Conservation (phyloP, 53 echinoderm and acorn worm species). For the Patiria pectinifera region DNA sequence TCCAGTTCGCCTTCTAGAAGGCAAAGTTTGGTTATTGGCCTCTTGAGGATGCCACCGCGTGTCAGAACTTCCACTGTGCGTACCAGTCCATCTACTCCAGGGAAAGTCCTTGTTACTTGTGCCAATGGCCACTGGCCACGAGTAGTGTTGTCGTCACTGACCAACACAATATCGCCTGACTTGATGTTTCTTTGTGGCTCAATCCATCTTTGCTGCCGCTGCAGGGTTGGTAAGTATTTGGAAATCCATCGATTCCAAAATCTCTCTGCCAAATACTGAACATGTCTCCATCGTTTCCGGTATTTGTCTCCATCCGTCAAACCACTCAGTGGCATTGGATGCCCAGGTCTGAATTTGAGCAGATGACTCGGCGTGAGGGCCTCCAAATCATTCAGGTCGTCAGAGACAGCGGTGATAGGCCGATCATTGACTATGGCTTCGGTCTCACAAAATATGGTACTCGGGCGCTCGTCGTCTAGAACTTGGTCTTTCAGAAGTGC, state of each 20-base stretch:
- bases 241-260: background rate
- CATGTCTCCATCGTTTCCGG: too few species aligned
- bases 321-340: too few species aligned
- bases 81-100: too few species aligned
- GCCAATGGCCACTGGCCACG: background rate
- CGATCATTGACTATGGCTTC: background rate
- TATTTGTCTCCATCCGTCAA: too few species aligned
- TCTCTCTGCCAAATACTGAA: background rate
- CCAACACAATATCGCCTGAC: background rate
- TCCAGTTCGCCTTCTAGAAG: too few species aligned
- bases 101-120: background rate
- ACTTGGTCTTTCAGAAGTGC: background rate
- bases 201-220: background rate
- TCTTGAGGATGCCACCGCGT: too few species aligned
- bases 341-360: background rate
- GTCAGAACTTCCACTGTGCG: too few species aligned
- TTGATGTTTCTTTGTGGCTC: conserved; percentile 6
- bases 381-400: too few species aligned
- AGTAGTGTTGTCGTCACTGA: background rate
- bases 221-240: background rate
- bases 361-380: too few species aligned
- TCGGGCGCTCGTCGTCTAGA: background rate
- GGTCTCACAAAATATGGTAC: background rate
- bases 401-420: background rate
- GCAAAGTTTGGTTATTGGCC: too few species aligned